phyloP scores from a whole-genome alignment of 2,888 invertebrate species.

The Temnothorax ravouxi region DNA sequence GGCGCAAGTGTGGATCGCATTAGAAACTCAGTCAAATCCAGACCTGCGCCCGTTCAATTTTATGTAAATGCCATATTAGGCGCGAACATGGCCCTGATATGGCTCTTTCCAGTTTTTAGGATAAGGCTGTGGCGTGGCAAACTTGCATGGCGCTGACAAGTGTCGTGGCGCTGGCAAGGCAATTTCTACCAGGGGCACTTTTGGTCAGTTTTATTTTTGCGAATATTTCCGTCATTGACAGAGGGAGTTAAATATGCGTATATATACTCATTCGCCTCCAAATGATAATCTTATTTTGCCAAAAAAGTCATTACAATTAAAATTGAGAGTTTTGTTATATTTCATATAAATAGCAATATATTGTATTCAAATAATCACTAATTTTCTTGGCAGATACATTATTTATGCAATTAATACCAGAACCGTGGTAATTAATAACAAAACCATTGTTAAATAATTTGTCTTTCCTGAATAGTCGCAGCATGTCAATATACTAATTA shows the following conservation, averaged over 20 bases:
- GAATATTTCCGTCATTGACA: too few relatives aligned
- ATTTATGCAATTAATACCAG: background rate
- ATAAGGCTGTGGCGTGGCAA: too few relatives aligned
- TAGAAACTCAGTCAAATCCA: too few relatives aligned
- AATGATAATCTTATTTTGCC: background rate
- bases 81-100: too few relatives aligned
- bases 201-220: too few relatives aligned
- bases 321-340: background rate
- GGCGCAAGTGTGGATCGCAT: too few relatives aligned
- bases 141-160: too few relatives aligned
- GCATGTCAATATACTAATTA: background rate
- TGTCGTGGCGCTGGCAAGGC: too few relatives aligned
- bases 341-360: background rate
- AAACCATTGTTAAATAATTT: background rate
- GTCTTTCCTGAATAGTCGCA: conserved; percentile 1
- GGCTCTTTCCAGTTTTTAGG: too few relatives aligned
- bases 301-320: background rate
- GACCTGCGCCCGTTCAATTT: too few relatives aligned
- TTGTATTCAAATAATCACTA: background rate
- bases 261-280: background rate
- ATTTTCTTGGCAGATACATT: background rate
- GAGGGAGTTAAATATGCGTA: background rate
- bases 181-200: too few relatives aligned
- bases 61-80: too few relatives aligned
- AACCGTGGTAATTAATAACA: background rate